Evolutionary conservation across 1,140 invertebrate species (phyloP).

Genomic region (Cyphomyrmex costatus): DNA sequence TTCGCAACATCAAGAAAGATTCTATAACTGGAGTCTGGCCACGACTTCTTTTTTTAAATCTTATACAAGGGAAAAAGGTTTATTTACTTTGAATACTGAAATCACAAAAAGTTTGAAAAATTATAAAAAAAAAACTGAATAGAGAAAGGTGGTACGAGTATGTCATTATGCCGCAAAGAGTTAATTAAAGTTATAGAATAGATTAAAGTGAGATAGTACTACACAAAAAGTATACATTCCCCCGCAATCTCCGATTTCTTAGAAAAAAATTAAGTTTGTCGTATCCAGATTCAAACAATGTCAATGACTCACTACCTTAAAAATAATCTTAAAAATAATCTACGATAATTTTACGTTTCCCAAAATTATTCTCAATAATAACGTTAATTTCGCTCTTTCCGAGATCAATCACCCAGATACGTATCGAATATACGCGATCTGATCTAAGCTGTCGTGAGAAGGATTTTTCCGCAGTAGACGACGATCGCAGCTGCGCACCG

Average conservation of each 20-base stretch:
- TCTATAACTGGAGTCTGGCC: too few relatives aligned
- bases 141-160: too few relatives aligned
- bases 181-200: too few relatives aligned
- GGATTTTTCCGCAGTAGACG: conserved; percentile 22
- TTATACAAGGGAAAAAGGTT: too few relatives aligned
- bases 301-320: not conserved
- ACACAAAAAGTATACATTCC: too few relatives aligned
- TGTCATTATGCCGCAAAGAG: too few relatives aligned
- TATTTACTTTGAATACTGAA: too few relatives aligned
- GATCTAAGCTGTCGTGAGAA: not conserved
- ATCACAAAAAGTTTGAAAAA: too few relatives aligned
- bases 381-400: not conserved
- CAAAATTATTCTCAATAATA: not conserved
- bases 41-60: too few relatives aligned
- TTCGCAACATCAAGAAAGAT: not conserved
- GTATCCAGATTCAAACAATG: not conserved
- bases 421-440: not conserved
- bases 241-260: not conserved
- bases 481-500: conserved; percentile 30
- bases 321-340: conserved; percentile 6
- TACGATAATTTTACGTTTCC: not conserved
- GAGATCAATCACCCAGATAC: not conserved
- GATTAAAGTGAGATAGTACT: too few relatives aligned
- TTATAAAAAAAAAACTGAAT: too few relatives aligned
- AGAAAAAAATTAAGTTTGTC: not conserved